Evolutionary conservation across 2,888 invertebrate species (phyloP), one percentile per base, ranked within the genome.

Genomic region (Ypsolopha scabrella): DNA sequence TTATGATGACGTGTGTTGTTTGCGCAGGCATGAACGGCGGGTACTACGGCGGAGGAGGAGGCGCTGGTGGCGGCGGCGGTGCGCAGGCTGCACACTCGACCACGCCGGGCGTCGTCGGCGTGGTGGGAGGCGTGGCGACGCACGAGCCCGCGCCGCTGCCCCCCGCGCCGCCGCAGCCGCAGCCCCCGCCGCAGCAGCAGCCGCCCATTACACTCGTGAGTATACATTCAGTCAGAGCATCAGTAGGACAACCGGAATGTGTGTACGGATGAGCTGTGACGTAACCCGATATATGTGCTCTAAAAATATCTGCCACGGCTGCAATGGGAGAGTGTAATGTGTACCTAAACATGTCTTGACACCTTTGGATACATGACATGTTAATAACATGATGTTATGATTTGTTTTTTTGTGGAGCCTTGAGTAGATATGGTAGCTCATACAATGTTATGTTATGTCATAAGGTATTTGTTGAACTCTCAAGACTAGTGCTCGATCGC

Each of bases 71-170:
- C 79, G 90, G 91, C 71, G 87, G 93, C 75, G 91, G 90, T 62
- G 92, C 75, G 72, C 95, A 95, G 88, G 94, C 94, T 82, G 95
- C 94, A 69, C 95, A 95, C 88, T 94, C 94, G 81, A 94, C 95
- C 78, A 94, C 95, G 90, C 89, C 47, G 70, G 87, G 70, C 62
- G 48, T 78, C 72, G 65, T 83, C 75, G 38, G 38, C 41, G 48
- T 10, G 54, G 48, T 78, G 72, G 65, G 83, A 75, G 38, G 38
- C 41, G 48, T 10, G 54, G 88, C 78, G 36, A 79, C 69, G 72
- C 83, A 83, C 77, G 82, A 81, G 67, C 69, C 80, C 64, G 70
- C 72, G 60, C 68, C 72, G 63, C 67, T 62, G 61, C 69, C 63
- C 57, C 81, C 79, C 65, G 83, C 80, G 60, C 78, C 65, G 57